phyloP scores from a whole-genome alignment of 2,113 vertebrate genomes.

The Trachemys scripta region DNA sequence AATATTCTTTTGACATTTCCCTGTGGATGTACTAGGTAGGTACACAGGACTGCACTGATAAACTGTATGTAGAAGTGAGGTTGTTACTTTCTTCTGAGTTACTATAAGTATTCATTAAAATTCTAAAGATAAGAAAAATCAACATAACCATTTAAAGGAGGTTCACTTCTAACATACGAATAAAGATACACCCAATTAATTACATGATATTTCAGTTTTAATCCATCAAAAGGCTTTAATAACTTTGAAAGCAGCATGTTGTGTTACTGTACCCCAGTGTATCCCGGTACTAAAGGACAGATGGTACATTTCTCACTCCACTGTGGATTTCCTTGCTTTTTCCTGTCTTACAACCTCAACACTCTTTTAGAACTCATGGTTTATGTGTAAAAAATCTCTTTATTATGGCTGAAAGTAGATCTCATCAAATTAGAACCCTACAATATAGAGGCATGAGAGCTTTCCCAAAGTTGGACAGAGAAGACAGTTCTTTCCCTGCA shows the following conservation, averaged over 20 bases:
- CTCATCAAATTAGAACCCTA: not conserved
- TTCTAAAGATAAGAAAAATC: not conserved
- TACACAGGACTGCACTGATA: not conserved
- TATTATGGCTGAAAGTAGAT: not conserved
- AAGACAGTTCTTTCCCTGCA: not conserved
- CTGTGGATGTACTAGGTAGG: not conserved
- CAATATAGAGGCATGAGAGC: not conserved
- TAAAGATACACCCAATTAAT: not conserved
- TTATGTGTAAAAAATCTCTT: not conserved
- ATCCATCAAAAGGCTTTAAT: not conserved
- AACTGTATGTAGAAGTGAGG: not conserved
- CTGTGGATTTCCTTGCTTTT: not conserved
- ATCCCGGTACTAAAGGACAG: not conserved
- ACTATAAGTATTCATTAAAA: conserved; percentile 15
- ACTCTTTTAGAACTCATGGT: not conserved
- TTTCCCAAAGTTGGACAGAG: conserved; percentile 1
- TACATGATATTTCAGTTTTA: not conserved
- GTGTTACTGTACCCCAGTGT: not conserved
- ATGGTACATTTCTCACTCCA: not conserved
- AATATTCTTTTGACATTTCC: not conserved
- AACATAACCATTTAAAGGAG: not conserved
- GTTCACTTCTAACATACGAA: not conserved
- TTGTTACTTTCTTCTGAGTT: not conserved
- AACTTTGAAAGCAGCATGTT: not conserved
- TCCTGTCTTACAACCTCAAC: not conserved